Evolutionary conservation across 1,140 invertebrate species (phyloP).

Genomic region (Drosophila subobscura): DNA sequence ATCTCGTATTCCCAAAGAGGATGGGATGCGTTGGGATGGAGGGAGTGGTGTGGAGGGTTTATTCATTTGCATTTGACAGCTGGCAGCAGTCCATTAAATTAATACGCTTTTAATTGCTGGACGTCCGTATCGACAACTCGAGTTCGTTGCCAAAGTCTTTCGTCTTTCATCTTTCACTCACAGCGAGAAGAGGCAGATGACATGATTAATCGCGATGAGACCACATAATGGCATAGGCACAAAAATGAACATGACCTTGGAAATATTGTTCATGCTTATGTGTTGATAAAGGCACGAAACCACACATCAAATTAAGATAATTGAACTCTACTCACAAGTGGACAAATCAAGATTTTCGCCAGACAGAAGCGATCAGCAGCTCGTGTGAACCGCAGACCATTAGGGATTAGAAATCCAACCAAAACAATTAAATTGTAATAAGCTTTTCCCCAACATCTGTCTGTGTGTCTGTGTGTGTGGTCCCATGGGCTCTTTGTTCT

Average conservation of each 20-base stretch:
- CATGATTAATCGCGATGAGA: constrained; percentile 56
- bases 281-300: constrained; percentile 32
- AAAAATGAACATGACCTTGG: constrained; percentile 51
- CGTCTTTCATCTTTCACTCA: constrained; percentile 6
- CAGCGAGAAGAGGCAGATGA: constrained; percentile 6
- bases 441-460: not conserved
- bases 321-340: constrained; percentile 42
- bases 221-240: constrained; percentile 29
- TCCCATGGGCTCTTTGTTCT: constrained; percentile 18
- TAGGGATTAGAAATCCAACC: constrained; percentile 9
- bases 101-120: constrained; percentile 45
- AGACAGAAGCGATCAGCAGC: too few species aligned
- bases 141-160: constrained; percentile 66
- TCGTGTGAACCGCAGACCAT: constrained; percentile 27
- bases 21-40: not conserved
- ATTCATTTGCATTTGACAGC: constrained; percentile 52
- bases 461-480: constrained; percentile 7
- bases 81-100: constrained; percentile 50
- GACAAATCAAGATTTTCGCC: constrained; percentile 29
- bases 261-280: constrained; percentile 10
- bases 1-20: constrained; percentile 35
- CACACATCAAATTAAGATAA: constrained; percentile 31
- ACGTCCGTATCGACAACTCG: constrained; percentile 23
- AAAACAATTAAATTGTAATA: constrained; percentile 50
- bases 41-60: not conserved